A percentile compares a stretch with the other conserved stretches of the same genome.
Evolutionary conservation across 1,140 invertebrate genomes (phyloP).

Genomic region (Calephelis virginiensis): DNA sequence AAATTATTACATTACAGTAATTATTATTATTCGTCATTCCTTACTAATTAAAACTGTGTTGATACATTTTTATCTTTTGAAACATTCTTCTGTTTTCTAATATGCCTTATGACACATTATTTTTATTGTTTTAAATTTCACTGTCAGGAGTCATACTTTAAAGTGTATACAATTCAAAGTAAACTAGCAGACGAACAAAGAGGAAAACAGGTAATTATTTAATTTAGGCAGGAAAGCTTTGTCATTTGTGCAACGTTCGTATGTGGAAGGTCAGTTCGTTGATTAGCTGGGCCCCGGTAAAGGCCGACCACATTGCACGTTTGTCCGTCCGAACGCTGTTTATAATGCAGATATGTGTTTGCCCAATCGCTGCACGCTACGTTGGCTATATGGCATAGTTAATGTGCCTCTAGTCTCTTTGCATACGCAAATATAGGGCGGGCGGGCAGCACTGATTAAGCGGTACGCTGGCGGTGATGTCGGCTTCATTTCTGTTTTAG

Average conservation of each 20-base stretch:
- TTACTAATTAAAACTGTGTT: no score
- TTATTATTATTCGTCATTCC: no score
- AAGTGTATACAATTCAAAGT: background rate
- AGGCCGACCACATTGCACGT: constrained; percentile 75
- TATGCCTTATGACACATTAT: no score
- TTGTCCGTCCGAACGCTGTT: constrained; percentile 76
- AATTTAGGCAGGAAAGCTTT: constrained; percentile 41
- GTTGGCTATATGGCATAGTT: constrained; percentile 78
- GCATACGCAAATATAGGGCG: constrained; percentile 78
- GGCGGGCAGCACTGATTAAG: constrained; percentile 72
- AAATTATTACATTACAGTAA: no score
- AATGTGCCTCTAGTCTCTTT: constrained; percentile 77
- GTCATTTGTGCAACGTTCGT: constrained; percentile 50
- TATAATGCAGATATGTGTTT: constrained; percentile 80
- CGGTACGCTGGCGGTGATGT: constrained; percentile 62
- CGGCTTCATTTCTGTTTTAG: constrained; percentile 63
- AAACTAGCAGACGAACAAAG: background rate
- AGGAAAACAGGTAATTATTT: constrained; percentile 29
- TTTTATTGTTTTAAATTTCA: no score
- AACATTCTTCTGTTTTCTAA: no score
- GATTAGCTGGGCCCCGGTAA: constrained; percentile 74
- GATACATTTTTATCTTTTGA: no score
- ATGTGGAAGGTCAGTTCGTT: constrained; percentile 72
- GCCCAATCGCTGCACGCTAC: constrained; percentile 76
- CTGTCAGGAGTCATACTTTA: no score